These are phyloP conservation scores for Electrophaes corylata DNA, from an alignment of 2,888 invertebrate genomes.

Conservation along the genomic window DNA sequence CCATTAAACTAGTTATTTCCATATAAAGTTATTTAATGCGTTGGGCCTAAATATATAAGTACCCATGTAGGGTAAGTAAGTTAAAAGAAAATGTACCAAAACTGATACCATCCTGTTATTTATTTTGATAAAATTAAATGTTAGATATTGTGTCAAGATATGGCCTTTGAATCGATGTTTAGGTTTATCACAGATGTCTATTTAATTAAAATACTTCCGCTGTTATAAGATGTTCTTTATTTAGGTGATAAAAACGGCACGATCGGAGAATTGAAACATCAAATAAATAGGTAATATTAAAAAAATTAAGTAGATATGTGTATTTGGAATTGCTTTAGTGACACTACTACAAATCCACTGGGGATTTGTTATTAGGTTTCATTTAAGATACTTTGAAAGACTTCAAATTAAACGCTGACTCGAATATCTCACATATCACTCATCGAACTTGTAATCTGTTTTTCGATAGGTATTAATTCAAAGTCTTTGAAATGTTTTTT, in stretches of 20 bases:
- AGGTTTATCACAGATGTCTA: neutral
- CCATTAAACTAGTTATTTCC: neutral
- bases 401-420: constrained; percentile 17
- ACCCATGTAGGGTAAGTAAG: neutral
- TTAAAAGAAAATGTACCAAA: neutral
- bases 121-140: neutral
- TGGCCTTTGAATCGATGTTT: neutral
- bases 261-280: constrained; percentile 13
- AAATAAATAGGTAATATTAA: neutral
- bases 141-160: too few relatives aligned
- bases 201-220: neutral
- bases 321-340: constrained; percentile 22
- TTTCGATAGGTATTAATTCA: constrained; percentile 21
- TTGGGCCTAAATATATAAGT: neutral
- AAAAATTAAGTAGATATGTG: constrained; percentile 1
- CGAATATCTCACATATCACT: constrained; percentile 35
- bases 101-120: neutral
- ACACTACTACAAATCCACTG: too few relatives aligned
- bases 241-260: neutral
- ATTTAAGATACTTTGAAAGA: constrained; percentile 11
- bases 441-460: constrained; percentile 11
- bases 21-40: neutral
- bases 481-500: constrained; percentile 24
- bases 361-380: constrained; percentile 19
- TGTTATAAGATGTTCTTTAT: neutral